Evolutionary conservation across 2,888 invertebrate species (phyloP).

Genomic region (Parochlus steinenii): DNA sequence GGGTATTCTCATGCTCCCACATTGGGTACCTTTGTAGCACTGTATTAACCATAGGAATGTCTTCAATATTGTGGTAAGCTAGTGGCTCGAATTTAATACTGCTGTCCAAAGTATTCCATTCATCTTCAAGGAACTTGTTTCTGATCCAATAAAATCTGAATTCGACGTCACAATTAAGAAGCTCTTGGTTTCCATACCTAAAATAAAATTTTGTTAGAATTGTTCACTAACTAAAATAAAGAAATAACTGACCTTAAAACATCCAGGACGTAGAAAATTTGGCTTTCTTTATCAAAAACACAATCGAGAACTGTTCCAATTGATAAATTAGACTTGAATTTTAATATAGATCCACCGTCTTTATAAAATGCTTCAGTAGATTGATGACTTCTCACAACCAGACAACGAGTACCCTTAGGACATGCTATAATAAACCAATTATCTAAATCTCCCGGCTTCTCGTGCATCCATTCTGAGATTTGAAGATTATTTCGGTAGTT

Average conservation of each 20-base stretch:
- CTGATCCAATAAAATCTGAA: conserved; percentile 75
- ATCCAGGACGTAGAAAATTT: conserved; percentile 65
- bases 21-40: conserved; percentile 22
- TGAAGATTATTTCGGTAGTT: conserved; percentile 43
- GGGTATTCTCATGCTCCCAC: conserved; percentile 27
- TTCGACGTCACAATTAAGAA: conserved; percentile 35
- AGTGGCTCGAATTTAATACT: conserved; percentile 20
- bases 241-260: conserved; percentile 72
- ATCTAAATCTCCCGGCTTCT: conserved; percentile 61
- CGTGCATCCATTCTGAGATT: conserved; percentile 86
- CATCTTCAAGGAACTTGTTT: conserved; percentile 47
- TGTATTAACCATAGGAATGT: conserved; percentile 18
- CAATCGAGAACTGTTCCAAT: conserved; percentile 55
- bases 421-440: conserved; percentile 64
- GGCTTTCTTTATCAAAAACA: conserved; percentile 43
- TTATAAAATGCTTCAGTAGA: conserved; percentile 51
- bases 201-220: too few species aligned
- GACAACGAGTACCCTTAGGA: conserved; percentile 65
- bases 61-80: conserved; percentile 21
- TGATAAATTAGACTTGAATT: conserved; percentile 30
- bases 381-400: conserved; percentile 61
- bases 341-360: conserved; percentile 38
- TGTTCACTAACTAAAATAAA: too few species aligned
- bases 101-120: conserved; percentile 14
- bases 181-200: conserved; percentile 22